A percentile compares a stretch with the other conserved stretches of the same genome.
phyloP scores from a whole-genome alignment of 2,888 invertebrate species.

The Machimus rusticus region DNA sequence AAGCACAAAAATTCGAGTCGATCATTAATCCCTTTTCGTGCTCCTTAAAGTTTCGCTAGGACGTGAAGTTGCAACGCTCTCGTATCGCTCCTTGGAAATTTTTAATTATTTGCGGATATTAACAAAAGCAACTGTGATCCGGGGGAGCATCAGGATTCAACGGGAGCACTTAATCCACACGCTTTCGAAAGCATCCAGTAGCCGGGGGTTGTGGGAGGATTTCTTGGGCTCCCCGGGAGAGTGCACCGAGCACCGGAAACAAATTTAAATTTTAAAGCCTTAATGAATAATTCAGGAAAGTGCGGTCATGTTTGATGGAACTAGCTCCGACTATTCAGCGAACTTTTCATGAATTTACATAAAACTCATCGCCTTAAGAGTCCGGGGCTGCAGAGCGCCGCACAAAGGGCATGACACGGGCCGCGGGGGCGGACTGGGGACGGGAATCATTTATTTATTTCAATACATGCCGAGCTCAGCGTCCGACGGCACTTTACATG shows the following conservation, averaged over 20 bases:
- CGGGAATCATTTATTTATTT: conserved; percentile 4
- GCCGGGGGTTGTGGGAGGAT: neutral
- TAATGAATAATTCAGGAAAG: neutral
- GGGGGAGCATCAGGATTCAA: neutral
- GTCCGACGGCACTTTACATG: neutral
- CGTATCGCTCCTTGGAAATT: neutral
- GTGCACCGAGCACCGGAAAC: neutral
- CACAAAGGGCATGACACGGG: neutral
- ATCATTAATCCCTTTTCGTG: neutral
- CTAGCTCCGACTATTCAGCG: neutral
- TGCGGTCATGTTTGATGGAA: conserved; percentile 17
- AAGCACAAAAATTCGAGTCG: neutral
- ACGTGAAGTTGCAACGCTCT: neutral
- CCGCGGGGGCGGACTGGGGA: neutral
- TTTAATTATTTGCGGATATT: neutral
- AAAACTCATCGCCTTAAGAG: conserved; percentile 14
- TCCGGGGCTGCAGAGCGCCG: neutral
- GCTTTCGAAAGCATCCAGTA: neutral
- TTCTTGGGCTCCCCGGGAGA: neutral
- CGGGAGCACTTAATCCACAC: neutral
- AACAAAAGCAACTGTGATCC: neutral
- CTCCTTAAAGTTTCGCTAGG: neutral
- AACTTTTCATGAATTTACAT: conserved; percentile 8
- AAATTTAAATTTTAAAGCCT: conserved; percentile 21
- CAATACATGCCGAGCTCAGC: neutral